A percentile compares a stretch with the other conserved stretches of the same genome.
These are phyloP conservation scores for Quadroppia sp. DNA, from an alignment of 2,888 invertebrate species.

Conservation along the genomic window DNA sequence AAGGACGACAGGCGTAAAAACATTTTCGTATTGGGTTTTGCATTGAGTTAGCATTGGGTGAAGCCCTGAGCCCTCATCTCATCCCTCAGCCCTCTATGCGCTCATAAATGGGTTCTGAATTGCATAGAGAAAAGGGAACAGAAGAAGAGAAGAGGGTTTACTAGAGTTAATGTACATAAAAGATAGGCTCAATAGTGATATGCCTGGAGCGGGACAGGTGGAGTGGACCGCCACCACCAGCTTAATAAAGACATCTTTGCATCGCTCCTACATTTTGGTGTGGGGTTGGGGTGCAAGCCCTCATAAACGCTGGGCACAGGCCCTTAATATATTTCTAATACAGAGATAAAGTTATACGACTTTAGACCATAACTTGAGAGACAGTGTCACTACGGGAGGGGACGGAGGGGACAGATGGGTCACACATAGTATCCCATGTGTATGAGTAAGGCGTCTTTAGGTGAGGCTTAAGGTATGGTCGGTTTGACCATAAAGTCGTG, in stretches of 20 bases:
- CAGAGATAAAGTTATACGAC: slow-evolving; percentile 4
- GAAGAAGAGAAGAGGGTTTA: slow-evolving; percentile 19
- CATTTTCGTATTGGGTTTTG: no score
- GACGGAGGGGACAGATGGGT: slow-evolving; percentile 11
- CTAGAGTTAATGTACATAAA: slow-evolving; percentile 23
- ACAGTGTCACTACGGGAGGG: slow-evolving; percentile 23
- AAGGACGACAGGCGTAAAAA: slow-evolving; percentile 36
- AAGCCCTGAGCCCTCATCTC: slow-evolving; percentile 3
- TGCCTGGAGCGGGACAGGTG: slow-evolving; percentile 33
- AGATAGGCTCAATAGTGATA: slow-evolving; percentile 16
- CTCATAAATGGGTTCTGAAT: background rate
- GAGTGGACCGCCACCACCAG: slow-evolving; percentile 2
- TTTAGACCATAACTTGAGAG: slow-evolving; percentile 22
- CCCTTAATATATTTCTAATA: slow-evolving; percentile 11
- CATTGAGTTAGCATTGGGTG: slow-evolving; percentile 35
- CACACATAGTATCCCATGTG: background rate
- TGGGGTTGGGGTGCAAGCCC: slow-evolving; percentile 25
- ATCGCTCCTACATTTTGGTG: no score
- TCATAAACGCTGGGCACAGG: background rate
- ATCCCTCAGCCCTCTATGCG: no score
- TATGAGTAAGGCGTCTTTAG: background rate
- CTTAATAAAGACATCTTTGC: slow-evolving; percentile 35
- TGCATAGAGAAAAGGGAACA: background rate
- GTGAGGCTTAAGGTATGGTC: slow-evolving; percentile 12
- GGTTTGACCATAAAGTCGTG: no score